phyloP scores from a whole-genome alignment of 2,113 vertebrate species.

The Sander vitreus region DNA sequence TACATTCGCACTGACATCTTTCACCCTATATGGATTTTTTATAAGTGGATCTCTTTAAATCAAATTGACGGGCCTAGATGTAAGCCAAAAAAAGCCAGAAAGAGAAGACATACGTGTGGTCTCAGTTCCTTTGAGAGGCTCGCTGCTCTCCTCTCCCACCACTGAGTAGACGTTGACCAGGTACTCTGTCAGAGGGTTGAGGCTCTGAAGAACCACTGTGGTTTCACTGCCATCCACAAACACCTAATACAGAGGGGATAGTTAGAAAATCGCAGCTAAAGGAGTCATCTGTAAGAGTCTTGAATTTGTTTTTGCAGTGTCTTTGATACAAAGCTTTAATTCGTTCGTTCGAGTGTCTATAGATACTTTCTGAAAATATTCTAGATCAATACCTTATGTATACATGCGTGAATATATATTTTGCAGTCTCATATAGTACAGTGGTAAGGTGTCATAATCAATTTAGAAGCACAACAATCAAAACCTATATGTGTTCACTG shows the following conservation, averaged over 20 bases:
- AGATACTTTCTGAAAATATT: neutral
- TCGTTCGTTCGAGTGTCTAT: neutral
- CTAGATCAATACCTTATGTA: neutral
- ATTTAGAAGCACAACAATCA: conserved; percentile 14
- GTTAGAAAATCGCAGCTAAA: conserved; percentile 12
- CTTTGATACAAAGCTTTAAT: neutral
- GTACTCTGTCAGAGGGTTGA: conserved; percentile 92
- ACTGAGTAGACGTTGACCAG: conserved; percentile 92
- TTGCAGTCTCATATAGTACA: neutral
- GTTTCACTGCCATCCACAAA: conserved; percentile 90
- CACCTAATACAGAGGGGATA: conserved; percentile 80
- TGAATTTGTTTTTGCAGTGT: neutral
- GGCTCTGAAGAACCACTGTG: conserved; percentile 89
- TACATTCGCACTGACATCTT: conserved; percentile 19
- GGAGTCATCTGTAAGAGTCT: neutral
- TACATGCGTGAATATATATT: neutral
- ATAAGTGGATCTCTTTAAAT: conserved; percentile 12
- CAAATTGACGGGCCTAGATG: neutral
- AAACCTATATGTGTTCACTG: conserved; percentile 1
- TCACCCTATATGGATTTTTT: conserved; percentile 8
- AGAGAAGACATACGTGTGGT: conserved; percentile 90
- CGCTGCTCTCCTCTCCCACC: conserved; percentile 93
- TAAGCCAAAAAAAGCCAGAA: neutral
- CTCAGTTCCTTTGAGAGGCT: conserved; percentile 91
- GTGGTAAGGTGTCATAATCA: neutral